Base-by-base conservation (phyloP, 2,888 invertebrate genomes). In the Choreutis nemorana region DNA sequence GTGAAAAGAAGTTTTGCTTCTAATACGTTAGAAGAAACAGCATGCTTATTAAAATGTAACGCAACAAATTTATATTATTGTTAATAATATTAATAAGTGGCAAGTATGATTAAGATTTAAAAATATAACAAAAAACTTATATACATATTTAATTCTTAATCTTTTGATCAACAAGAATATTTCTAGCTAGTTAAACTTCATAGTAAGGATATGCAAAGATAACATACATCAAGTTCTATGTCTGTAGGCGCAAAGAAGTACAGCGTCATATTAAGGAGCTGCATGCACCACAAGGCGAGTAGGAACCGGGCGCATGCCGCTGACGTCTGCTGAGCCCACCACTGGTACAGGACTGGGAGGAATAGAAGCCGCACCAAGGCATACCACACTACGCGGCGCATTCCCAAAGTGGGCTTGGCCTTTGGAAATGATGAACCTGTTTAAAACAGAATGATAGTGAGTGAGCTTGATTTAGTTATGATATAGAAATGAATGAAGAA, bases 341-440 rank as follows among this genome's bases (percentile, higher is more conserved):
- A 97, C 59, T 85, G 85, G 53, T 86, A 85, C 53, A 91, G 88
- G 10, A 90, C 80, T 3, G 97, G 97, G 32, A 97, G 80, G 54
- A 97, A 85, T 30, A 95, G 54, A 26, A 93, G 86, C 29, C 96
- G 83, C 35, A 90, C 79, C 29, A 94, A 79, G 4, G 95, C 95
- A 55, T 90, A 85, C 63, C 89, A 86, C 36, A 91, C 87, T 36
- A 96, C 91, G 23, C 91, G 90, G 24, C 90, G 82, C 64, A 95
- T 84, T 37, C 94, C 90, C 71, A 96, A 90, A 50, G 95, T 94
- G 2, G 97, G 94, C 66, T 97, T 97, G 9, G 94, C 90, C 82
- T 97, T 97, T 8, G 95, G 91, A 70, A 97, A 97, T 34, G 95
- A 93, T 22, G 97, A 96, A 26, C 96, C 96, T 94, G 49, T 12